Evolutionary conservation across 2,113 vertebrate genomes (phyloP), one percentile per base, ranked within the genome.

Genomic region (Rhea pennata): DNA sequence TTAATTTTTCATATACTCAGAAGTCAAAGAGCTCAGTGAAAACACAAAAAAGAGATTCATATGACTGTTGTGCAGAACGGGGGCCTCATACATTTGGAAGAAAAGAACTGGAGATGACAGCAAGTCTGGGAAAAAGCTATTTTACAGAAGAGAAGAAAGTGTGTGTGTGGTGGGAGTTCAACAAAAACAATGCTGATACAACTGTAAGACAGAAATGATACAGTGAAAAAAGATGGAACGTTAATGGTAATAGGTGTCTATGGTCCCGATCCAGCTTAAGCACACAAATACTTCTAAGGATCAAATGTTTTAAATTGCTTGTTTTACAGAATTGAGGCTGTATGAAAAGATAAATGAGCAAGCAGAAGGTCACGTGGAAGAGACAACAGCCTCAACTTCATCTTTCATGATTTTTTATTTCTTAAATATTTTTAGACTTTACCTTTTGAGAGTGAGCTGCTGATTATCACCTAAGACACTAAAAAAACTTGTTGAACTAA

Each of bases 1-100:
- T 1, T 3, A 4, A 36, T 17, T 1, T 16, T 27, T 3, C 36
- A 15, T 16, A 88, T 8, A 20, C 14, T 36, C 40, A 33, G 3
- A 88, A 86, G 24, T 58, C 71, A 24, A 82, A 75, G 4, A 88
- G 3, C 12, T 50, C 42, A 79, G 1, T 59, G 58, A 72, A 85
- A 2, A 1, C 15, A 36, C 8, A 70, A 6, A 27, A 27, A 84
- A 56, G 21, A 87, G 10, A 83, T 24, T n/a, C 8, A 27, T 5
- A 33, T 11, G 21, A 84, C 29, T n/a, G 12, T 29, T 3, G 3
- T 15, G 17, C 1, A 5, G 7, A 15, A 8, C 39, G 82, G 27
- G 9, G 9, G 42, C 23, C 3, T 67, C 5, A 0, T 16, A 29
- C 8, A 3, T n/a, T 71, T 15, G 51, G 4, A 82, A 85, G 4